Percentiles rank a stretch among this genome's conserved stretches.
Evolutionary conservation across 2,888 invertebrate genomes (phyloP).

Genomic region (Lingula anatina): DNA sequence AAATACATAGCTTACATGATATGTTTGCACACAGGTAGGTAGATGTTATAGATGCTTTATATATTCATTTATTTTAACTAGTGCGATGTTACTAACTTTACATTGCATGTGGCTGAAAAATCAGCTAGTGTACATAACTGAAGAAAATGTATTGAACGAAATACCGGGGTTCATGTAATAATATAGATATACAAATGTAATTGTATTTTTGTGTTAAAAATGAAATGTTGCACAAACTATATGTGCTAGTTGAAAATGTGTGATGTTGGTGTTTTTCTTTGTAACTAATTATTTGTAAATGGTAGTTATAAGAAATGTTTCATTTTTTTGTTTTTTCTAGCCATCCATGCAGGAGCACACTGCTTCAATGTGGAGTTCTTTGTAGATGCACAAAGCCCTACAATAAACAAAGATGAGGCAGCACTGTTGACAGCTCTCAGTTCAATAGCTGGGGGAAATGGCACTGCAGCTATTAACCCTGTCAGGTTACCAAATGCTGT

Average conservation of each 20-base stretch:
- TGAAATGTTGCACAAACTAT: too few species aligned
- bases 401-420: conserved; percentile 13
- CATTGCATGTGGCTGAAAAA: not conserved
- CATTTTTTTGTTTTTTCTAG: conserved; percentile 15
- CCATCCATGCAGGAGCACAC: conserved; percentile 46
- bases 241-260: too few species aligned
- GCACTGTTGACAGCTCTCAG: conserved; percentile 26
- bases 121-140: not conserved
- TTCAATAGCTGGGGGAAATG: conserved; percentile 19
- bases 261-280: too few species aligned
- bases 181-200: not conserved
- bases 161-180: not conserved
- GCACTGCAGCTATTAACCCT: conserved; percentile 42
- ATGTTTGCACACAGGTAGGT: conserved; percentile 42
- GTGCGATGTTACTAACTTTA: not conserved
- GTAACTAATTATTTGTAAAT: not conserved
- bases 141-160: not conserved
- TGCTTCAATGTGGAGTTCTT: conserved; percentile 46
- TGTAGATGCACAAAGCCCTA: conserved; percentile 25
- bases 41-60: not conserved
- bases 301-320: not conserved
- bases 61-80: too few species aligned
- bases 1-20: conserved; percentile 47
- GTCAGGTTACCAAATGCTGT: conserved; percentile 25
- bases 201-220: not conserved